phyloP scores from a whole-genome alignment of 2,888 invertebrate genomes.

The Microctonus brassicae region DNA sequence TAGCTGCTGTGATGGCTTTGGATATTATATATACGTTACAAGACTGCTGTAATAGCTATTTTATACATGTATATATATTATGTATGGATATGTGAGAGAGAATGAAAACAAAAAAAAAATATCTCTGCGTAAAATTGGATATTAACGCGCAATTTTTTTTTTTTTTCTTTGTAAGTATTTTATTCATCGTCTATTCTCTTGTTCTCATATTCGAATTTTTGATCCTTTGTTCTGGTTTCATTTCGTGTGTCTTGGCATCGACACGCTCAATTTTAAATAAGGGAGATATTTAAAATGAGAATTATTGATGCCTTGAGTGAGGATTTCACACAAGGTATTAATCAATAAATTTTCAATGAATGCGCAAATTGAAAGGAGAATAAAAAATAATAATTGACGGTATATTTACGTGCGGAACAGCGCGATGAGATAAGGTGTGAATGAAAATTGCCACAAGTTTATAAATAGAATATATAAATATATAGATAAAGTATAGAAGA shows the following conservation, averaged over 20 bases:
- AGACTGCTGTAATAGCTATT: not conserved
- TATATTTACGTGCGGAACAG: constrained; percentile 4
- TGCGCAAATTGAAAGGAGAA: not conserved
- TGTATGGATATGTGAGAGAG: not conserved
- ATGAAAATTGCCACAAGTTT: not conserved
- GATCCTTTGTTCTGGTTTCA: not conserved
- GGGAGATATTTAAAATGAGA: not conserved
- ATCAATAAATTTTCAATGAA: constrained; percentile 19
- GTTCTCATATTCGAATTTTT: constrained; percentile 2
- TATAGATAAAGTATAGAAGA: not conserved
- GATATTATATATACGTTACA: constrained; percentile 1
- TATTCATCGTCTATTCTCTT: constrained; percentile 8
- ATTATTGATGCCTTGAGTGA: not conserved
- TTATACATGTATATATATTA: not conserved
- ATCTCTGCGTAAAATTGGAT: constrained; percentile 41
- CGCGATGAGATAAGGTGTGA: not conserved
- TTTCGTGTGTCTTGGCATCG: not conserved
- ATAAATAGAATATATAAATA: not conserved
- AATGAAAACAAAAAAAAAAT: not conserved
- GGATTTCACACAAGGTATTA: constrained; percentile 18
- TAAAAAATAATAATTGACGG: not conserved
- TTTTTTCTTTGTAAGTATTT: constrained; percentile 18
- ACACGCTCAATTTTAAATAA: not conserved
- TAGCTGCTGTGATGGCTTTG: constrained; percentile 1
- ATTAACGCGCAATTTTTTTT: constrained; percentile 39